These are phyloP conservation scores for Dendrophyllia cribrosa DNA, from an alignment of 64 coral and sea anemone species.

Conservation along the genomic window DNA sequence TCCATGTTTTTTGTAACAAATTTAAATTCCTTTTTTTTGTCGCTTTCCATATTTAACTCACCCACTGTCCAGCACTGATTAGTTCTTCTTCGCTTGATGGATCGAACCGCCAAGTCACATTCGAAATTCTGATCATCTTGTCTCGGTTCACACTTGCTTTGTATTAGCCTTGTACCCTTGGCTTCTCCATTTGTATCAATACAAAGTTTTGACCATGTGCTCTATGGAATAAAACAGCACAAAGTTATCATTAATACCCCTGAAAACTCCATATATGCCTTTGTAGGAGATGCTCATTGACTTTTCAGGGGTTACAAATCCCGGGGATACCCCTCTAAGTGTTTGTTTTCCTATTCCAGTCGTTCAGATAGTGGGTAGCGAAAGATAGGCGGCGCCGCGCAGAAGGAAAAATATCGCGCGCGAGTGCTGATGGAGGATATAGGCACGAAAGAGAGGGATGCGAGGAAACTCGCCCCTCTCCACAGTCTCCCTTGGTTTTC, in stretches of 20 bases:
- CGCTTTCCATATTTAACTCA: neutral
- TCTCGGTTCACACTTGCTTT: conserved; percentile 84
- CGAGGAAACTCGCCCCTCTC: too few relatives aligned
- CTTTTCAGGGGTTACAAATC: too few relatives aligned
- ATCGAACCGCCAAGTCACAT: conserved; percentile 91
- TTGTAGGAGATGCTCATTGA: too few relatives aligned
- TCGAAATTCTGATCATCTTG: conserved; percentile 91
- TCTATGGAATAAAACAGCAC: conserved; percentile 54
- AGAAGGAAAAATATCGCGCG: too few relatives aligned
- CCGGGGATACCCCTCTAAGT: too few relatives aligned
- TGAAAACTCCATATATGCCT: neutral
- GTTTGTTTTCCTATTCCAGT: too few relatives aligned
- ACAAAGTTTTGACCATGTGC: conserved; percentile 78
- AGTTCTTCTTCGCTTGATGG: conserved; percentile 89
- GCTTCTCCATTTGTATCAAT: conserved; percentile 88
- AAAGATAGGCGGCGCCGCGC: too few relatives aligned
- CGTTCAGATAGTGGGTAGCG: too few relatives aligned
- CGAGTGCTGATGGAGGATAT: too few relatives aligned
- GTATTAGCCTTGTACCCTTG: conserved; percentile 62
- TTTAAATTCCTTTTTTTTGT: neutral
- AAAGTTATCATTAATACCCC: neutral
- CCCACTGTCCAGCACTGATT: conserved; percentile 88
- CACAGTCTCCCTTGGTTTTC: too few relatives aligned
- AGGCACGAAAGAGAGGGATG: too few relatives aligned
- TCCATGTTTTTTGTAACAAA: too few relatives aligned